Evolutionary conservation across 2,113 vertebrate species (phyloP), one percentile per base, ranked within the genome.

Genomic region (Etheostoma cragini): DNA sequence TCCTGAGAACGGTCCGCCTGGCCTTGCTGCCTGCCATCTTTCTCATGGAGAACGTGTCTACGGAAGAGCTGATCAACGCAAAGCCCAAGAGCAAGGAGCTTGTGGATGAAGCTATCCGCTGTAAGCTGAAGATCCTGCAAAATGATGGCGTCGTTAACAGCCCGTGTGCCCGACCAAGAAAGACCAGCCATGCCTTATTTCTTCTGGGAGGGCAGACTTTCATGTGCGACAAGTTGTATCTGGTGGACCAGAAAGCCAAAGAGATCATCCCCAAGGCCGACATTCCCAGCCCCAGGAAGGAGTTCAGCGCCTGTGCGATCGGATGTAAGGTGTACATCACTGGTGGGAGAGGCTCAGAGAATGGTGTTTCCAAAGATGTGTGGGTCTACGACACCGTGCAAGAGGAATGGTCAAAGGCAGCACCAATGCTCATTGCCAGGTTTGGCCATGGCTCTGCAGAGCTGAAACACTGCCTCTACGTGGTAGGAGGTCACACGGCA

Each of bases 291-390:
- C 96, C 96, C 6, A 95, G 96, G 49, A 97, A 97, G 83, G 96
- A 96, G 84, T 97, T 96, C 86, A 97, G 96, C 4, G 96, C 96
- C 60, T 97, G 96, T 6, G 96, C 96, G 62, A 96, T 97, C 21
- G 96, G 96, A 58, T 96, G 95, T 62, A 96, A 96, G 84, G 96
- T 97, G 38, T 97, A 97, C 63, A 96, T 97, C 70, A 97, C 95
- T 0, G 96, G 96, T 0, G 96, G 96, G 4, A 88, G 95, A 35
- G 96, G 96, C 65, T 96, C 96, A 0, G 96, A 96, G 77, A 97
- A 97, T 2, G 95, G 96, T 0, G 96, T 96, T 60, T 96, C 96
- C 76, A 96, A 96, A 84, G 96, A 96, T 49, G 96, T 96, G 2
- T 97, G 96, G 96, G 95, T 96, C 22, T 96, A 96, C 19, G 96